Evolutionary conservation across 2,797 vertebrate species (phyloP), one percentile per base, ranked within the genome.

Genomic region (Crocidura indochinensis): DNA sequence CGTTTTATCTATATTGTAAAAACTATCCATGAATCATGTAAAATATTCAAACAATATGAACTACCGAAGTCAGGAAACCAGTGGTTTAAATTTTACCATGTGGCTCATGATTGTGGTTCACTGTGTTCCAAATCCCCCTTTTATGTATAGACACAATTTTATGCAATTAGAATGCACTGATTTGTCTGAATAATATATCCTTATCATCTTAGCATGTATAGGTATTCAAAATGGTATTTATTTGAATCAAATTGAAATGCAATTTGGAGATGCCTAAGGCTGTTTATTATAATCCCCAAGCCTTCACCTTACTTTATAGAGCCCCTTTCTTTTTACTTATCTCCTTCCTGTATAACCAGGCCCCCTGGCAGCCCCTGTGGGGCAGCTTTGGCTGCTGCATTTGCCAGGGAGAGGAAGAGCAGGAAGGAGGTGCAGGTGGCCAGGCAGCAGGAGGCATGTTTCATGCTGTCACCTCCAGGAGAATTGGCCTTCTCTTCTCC

Each of bases 351-450:
- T 93, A 80, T 93, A 89, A 84, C 47, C 26, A 90, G 51, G 26
- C 22, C 56, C 51, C 72, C 65, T 38, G 67, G 64, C 38, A 94
- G 47, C 27, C 80, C 93, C 90, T 47, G 75, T 72, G 72, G 82
- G 82, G 76, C 31, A 72, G 76, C 64, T 6, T 93, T 96, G 91
- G 87, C 87, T 94, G 78, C 27, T 24, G 49, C 44, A 79, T 76
- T 88, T 96, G 94, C 94, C 94, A 95, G 91, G 84, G 85, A 88
- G 81, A 94, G 91, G 89, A 95, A 91, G 84, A 91, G 85, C 92
- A 95, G 84, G 91, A 94, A 96, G 93, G 82, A 95, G 90, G 92
- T 95, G 84, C 95, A 97, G 95, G 95, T 97, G 95, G 95, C 85
- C 89, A 94, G 94, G 87, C 95, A 93, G 95, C 78, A 10, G 95